Evolutionary conservation across 2,888 invertebrate genomes (phyloP), one percentile per base, ranked within the genome.

Genomic region (Corythucha ciliata): DNA sequence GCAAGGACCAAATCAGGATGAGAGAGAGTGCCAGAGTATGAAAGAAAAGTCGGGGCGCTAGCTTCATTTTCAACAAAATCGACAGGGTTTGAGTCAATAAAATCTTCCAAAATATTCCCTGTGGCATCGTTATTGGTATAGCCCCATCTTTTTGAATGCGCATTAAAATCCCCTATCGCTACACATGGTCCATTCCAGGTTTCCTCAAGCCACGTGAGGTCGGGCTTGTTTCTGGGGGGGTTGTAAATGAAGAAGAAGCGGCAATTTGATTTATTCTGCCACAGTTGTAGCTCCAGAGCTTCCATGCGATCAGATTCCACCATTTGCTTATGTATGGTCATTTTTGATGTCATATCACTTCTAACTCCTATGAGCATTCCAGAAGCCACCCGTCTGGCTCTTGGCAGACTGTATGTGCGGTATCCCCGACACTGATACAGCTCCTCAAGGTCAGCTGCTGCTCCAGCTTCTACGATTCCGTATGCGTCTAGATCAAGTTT

Each of bases 191-290:
- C 41, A 41, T 41, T 14, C 41, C 41, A 41, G 41, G 14, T 25
- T 25, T 5, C 41, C 41, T 41, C 41, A 5, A 41, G 41, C 41
- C 41, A 41, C 24, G 26, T 25, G 41, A 41, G 41, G 41, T 41
- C 41, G 26, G 41, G 41, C 41, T 41, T 41, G 26, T 41, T 41
- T 41, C 41, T 41, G 4, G 41, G 41, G 27, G 41, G 41, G 41
- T 41, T 41, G 14, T 41, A 41, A 5, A 41, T 25, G 41, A 41
- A 41, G 41, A 41, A 41, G 26, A 41, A 41, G 41, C 41, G 41
- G 41, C 41, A 5, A 41, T 41, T 5, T n/a, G 41, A 12, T 25
- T 41, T 41, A 5, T 41, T 41, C n/a, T 24, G 41, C 42, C 42
- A 42, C 42, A 42, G 18, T 42, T 42, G 42, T 16, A 42, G 42